Conservation (phyloP, 1,140 invertebrate genomes). For the Archegozetes longisetosus region DNA sequence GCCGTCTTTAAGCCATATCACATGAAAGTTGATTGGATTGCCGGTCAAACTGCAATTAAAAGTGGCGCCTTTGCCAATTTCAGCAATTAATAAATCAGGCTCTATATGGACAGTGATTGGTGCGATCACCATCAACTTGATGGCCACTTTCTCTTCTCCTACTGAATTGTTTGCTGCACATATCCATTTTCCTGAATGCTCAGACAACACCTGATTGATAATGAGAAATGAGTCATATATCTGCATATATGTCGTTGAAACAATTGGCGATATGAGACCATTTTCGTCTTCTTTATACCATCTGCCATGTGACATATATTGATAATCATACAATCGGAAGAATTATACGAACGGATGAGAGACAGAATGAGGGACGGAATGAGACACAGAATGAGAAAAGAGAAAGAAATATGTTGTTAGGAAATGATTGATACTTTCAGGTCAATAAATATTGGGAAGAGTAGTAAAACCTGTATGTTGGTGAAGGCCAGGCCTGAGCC, state of each 20-base stretch:
- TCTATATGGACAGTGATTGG: slow-evolving; percentile 21
- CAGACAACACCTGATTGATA: slow-evolving; percentile 15
- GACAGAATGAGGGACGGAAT: neutral
- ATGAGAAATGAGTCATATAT: slow-evolving; percentile 14
- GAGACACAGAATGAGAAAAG: neutral
- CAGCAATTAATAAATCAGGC: slow-evolving; percentile 53
- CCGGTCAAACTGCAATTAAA: slow-evolving; percentile 74
- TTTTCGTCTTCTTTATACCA: slow-evolving; percentile 21
- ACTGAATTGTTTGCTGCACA: slow-evolving; percentile 24
- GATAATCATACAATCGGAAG: neutral
- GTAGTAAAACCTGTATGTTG: slow-evolving; percentile 32
- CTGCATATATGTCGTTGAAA: neutral
- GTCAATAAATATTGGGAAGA: neutral
- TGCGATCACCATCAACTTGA: slow-evolving; percentile 16
- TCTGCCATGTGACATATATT: slow-evolving; percentile 7
- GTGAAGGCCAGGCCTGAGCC: slow-evolving; percentile 60
- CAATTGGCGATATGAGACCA: slow-evolving; percentile 9
- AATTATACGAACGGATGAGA: neutral
- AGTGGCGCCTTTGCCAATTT: slow-evolving; percentile 58
- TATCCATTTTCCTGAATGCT: slow-evolving; percentile 23
- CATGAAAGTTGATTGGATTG: slow-evolving; percentile 41
- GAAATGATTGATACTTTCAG: neutral
- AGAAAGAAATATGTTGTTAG: neutral
- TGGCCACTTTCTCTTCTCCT: slow-evolving; percentile 23
- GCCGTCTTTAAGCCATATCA: slow-evolving; percentile 12